Conservation (phyloP, 2,888 invertebrate species). For the Electrophaes corylata region DNA sequence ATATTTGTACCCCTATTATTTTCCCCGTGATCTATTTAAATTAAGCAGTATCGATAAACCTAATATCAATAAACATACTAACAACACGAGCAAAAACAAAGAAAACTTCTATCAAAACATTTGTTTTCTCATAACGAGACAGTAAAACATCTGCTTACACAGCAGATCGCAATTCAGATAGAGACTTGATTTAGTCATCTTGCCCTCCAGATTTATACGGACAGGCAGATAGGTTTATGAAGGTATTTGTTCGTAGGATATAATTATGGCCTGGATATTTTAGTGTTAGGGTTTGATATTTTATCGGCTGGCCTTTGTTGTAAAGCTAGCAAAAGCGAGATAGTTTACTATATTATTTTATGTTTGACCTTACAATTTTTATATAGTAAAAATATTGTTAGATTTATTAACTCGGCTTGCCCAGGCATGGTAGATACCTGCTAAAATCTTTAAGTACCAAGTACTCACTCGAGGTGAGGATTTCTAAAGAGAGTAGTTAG, state of each 20-base stretch:
- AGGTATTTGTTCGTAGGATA: constrained; percentile 53
- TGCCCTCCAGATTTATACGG: constrained; percentile 65
- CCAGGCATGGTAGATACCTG: too few relatives aligned
- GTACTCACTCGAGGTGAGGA: too few relatives aligned
- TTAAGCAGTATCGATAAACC: constrained; percentile 8
- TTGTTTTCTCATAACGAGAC: constrained; percentile 41
- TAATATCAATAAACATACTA: constrained; percentile 11
- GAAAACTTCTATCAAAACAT: constrained; percentile 46
- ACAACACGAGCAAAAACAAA: constrained; percentile 40
- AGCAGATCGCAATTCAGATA: constrained; percentile 70
- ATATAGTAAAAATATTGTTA: too few relatives aligned
- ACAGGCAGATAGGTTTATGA: constrained; percentile 66
- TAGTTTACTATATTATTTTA: constrained; percentile 2
- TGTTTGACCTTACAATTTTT: too few relatives aligned
- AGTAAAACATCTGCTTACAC: constrained; percentile 58
- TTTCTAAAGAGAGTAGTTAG: too few relatives aligned
- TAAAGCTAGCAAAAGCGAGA: constrained; percentile 16
- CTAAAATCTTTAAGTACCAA: too few relatives aligned
- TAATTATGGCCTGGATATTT: constrained; percentile 44
- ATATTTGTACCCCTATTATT: too few relatives aligned
- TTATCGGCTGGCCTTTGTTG: constrained; percentile 24
- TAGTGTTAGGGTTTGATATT: constrained; percentile 29
- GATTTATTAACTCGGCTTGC: too few relatives aligned
- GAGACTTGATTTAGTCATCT: constrained; percentile 75
- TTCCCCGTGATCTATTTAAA: neutral